Percentiles rank a stretch among this genome's conserved stretches.
Evolutionary conservation across 2,113 vertebrate genomes (phyloP).

Genomic region (Corythaixoides concolor): DNA sequence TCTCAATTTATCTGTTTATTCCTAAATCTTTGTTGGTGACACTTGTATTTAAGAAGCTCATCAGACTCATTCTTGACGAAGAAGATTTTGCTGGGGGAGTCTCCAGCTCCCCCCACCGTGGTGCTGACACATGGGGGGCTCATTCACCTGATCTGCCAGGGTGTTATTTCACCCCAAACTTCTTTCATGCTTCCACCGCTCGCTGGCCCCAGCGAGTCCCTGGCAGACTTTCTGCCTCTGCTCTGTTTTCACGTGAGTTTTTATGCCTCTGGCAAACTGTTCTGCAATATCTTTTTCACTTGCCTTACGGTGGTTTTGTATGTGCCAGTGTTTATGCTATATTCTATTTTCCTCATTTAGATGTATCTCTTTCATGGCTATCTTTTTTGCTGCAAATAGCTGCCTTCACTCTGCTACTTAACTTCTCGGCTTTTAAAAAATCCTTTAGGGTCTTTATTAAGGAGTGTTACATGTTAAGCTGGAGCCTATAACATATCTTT

Average conservation of each 20-base stretch:
- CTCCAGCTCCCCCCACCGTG: neutral
- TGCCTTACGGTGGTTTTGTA: neutral
- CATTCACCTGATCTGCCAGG: neutral
- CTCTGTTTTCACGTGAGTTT: neutral
- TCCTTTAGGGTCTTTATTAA: slow-evolving; percentile 1
- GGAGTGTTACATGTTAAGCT: neutral
- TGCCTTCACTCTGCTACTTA: neutral
- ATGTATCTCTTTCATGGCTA: neutral
- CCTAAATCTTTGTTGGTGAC: neutral
- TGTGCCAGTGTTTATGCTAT: neutral
- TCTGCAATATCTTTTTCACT: neutral
- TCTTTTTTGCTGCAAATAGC: neutral
- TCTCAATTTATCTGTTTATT: neutral
- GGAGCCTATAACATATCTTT: neutral
- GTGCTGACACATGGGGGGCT: neutral
- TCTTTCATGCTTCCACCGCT: neutral
- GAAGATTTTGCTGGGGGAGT: neutral
- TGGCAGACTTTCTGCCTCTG: neutral
- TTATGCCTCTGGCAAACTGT: slow-evolving; percentile 12
- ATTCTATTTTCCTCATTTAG: neutral
- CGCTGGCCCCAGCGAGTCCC: neutral
- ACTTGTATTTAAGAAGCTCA: neutral
- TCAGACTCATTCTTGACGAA: neutral
- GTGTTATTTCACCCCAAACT: neutral
- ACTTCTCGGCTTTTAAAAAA: neutral